phyloP scores from a whole-genome alignment of 2,113 vertebrate species.

The Channa argus region DNA sequence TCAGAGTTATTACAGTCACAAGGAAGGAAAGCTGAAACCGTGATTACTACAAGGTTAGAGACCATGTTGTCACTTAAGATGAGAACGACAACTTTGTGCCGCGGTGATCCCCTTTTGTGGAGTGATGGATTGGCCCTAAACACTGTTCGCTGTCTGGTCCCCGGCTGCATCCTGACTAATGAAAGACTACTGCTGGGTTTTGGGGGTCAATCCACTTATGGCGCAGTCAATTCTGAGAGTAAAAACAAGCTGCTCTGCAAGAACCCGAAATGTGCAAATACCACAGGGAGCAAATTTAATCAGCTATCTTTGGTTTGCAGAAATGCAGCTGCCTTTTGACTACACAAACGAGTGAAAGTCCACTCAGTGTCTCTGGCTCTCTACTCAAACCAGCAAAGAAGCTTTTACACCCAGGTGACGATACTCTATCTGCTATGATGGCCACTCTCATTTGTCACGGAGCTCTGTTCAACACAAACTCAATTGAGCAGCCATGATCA shows the following conservation, averaged over 20 bases:
- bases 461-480: slow-evolving; percentile 66
- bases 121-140: slow-evolving; percentile 66
- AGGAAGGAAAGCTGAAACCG: slow-evolving; percentile 36
- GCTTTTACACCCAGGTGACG: slow-evolving; percentile 69
- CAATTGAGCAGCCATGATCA: slow-evolving; percentile 72
- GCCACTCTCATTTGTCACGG: slow-evolving; percentile 68
- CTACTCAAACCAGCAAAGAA: slow-evolving; percentile 45
- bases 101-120: slow-evolving; percentile 53
- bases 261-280: slow-evolving; percentile 66
- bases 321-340: slow-evolving; percentile 48
- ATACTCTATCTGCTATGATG: slow-evolving; percentile 66
- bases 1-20: slow-evolving; percentile 30
- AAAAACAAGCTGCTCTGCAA: slow-evolving; percentile 68
- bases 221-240: slow-evolving; percentile 60
- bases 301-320: slow-evolving; percentile 58
- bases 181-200: slow-evolving; percentile 74
- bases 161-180: slow-evolving; percentile 64
- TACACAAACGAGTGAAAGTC: slow-evolving; percentile 44
- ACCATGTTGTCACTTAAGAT: slow-evolving; percentile 35
- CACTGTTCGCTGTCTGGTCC: slow-evolving; percentile 61
- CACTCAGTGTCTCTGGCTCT: slow-evolving; percentile 9
- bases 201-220: slow-evolving; percentile 76
- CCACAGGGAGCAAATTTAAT: slow-evolving; percentile 68
- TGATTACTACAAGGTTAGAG: slow-evolving; percentile 45
- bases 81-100: slow-evolving; percentile 52